Evolutionary conservation across 1,140 invertebrate species (phyloP).

Genomic region (Charaxes varanes): DNA sequence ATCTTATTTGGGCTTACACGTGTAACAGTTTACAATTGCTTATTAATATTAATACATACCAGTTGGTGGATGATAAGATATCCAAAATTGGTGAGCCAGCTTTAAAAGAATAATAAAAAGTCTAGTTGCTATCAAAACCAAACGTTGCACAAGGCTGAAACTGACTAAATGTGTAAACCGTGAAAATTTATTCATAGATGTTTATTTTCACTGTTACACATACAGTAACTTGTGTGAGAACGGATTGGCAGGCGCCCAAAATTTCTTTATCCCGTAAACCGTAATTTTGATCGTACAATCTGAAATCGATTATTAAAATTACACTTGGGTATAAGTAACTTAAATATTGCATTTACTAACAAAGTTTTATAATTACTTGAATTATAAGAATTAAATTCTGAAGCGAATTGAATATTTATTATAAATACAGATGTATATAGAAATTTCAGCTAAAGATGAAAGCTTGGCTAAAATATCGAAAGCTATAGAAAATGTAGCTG

Average conservation of each 20-base stretch:
- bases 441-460: too few relatives aligned
- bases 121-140: constrained; percentile 7
- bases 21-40: too few relatives aligned
- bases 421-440: too few relatives aligned
- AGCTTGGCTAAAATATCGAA: too few relatives aligned
- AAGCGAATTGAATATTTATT: background rate
- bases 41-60: constrained; percentile 28
- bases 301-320: too few relatives aligned
- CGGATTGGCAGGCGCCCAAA: constrained; percentile 40
- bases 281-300: too few relatives aligned
- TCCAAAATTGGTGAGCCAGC: constrained; percentile 83
- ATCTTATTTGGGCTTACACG: too few relatives aligned
- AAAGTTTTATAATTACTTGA: too few relatives aligned
- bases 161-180: constrained; percentile 36
- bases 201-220: constrained; percentile 56
- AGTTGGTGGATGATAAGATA: constrained; percentile 79
- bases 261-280: constrained; percentile 19
- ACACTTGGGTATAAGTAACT: too few relatives aligned
- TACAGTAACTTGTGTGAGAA: constrained; percentile 35
- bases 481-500: too few relatives aligned
- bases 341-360: too few relatives aligned
- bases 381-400: background rate
- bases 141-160: constrained; percentile 22
- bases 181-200: constrained; percentile 62
- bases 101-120: constrained; percentile 31